Evolutionary conservation across 2,113 vertebrate genomes (phyloP), one percentile per base, ranked within the genome.

Genomic region (Nanorana parkeri): DNA sequence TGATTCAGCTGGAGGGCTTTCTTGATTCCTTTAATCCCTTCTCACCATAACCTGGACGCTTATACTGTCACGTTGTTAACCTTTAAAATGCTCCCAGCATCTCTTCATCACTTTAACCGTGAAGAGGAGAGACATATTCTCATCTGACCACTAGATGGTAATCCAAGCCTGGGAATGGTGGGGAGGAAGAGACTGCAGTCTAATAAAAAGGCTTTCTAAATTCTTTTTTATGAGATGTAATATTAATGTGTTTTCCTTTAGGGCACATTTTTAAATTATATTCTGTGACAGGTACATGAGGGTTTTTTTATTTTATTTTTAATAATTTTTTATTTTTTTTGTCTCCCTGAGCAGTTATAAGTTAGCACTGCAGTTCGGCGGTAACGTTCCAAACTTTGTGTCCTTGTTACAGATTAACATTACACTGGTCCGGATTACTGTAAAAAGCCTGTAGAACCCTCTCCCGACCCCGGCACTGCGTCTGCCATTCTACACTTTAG

Each of bases 71-170:
- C n/a, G n/a, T n/a, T n/a, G n/a, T n/a, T n/a, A n/a, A n/a, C n/a
- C n/a, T n/a, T n/a, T n/a, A n/a, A n/a, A n/a, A n/a, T n/a, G n/a
- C n/a, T n/a, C n/a, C n/a, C n/a, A n/a, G n/a, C n/a, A n/a, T n/a
- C 32, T 36, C 3, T 6, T 6, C 3, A 36, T 36, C 3, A 36
- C 32, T 36, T 36, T 36, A 3, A 36, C 3, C 32, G 6, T 36
- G 32, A 6, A 36, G 32, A 36, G 41, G 3, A 5, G 41, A 6
- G 1, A 7, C 10, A 29, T 56, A 26, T 32, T 29, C 28, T 23
- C 17, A 29, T 32, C n/a, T 29, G 32, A 28, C 88, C 89, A 88
- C 84, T 86, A 94, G 92, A 89, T 92, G 93, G 90, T 87, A 87
- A 77, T 67, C 87, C 60, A 87, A 85, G 78, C 73, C 87, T 86